Percentiles rank a stretch among this genome's conserved stretches.
Evolutionary conservation across 2,797 vertebrate species (phyloP).

Genomic region (Eulemur coronatus): DNA sequence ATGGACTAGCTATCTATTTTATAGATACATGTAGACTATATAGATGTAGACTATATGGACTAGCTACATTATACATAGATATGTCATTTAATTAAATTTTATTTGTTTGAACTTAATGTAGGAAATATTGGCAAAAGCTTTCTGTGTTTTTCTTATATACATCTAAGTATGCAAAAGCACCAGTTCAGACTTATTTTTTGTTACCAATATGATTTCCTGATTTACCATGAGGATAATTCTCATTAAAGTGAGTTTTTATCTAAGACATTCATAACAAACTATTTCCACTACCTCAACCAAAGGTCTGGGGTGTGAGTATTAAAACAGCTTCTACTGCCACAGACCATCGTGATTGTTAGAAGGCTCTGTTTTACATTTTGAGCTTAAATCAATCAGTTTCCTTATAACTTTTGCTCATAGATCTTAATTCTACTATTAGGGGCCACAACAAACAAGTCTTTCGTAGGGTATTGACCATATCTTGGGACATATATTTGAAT

Average conservation of each 20-base stretch:
- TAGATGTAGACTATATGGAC: not conserved
- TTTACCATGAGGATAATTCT: not conserved
- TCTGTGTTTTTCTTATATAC: not conserved
- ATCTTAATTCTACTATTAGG: not conserved
- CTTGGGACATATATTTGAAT: not conserved
- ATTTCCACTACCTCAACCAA: not conserved
- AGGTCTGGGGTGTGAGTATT: not conserved
- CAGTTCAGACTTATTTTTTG: not conserved
- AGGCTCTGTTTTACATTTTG: not conserved
- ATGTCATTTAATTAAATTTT: not conserved
- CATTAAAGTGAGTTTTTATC: slow-evolving; percentile 34
- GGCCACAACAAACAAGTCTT: not conserved
- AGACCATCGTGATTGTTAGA: not conserved
- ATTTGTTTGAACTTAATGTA: not conserved
- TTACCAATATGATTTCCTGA: not conserved
- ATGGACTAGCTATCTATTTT: not conserved
- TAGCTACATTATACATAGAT: no score
- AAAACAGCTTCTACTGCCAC: not conserved
- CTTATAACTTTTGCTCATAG: not conserved
- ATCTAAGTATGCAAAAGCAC: not conserved
- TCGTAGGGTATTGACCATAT: not conserved
- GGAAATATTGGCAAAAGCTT: not conserved
- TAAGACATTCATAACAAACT: not conserved
- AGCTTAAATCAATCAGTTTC: not conserved
- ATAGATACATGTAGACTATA: no score